A percentile compares a stretch with the other conserved stretches of the same genome.
These are phyloP conservation scores for Ceramica pisi DNA, from an alignment of 2,888 invertebrate species.

Conservation along the genomic window DNA sequence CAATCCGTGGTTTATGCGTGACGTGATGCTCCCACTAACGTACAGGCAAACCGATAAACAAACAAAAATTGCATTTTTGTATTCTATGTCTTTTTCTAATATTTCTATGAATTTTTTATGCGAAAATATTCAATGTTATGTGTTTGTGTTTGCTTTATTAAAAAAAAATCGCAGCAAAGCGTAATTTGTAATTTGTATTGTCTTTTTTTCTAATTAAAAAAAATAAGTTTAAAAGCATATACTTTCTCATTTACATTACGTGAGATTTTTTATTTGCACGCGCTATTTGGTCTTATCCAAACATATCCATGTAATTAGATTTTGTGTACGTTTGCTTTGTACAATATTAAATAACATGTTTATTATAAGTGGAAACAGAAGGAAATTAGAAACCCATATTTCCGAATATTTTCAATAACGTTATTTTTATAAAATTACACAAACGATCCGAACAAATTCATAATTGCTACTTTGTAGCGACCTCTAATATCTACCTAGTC, in stretches of 20 bases:
- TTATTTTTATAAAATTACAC: constrained; percentile 27
- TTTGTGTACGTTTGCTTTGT: background rate
- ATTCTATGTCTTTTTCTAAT: too few relatives aligned
- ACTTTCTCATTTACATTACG: background rate
- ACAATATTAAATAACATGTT: background rate
- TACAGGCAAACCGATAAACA: too few relatives aligned
- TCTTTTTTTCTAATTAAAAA: too few relatives aligned
- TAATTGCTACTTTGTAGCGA: constrained; percentile 62
- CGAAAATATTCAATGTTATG: too few relatives aligned
- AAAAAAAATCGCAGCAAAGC: background rate
- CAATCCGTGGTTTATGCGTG: too few relatives aligned
- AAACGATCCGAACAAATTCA: constrained; percentile 39
- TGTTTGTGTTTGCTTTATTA: too few relatives aligned
- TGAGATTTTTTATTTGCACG: constrained; percentile 1
- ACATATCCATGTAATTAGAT: background rate
- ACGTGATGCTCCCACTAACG: too few relatives aligned
- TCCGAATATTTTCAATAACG: constrained; percentile 38
- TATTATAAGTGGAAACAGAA: constrained; percentile 17
- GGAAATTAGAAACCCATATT: constrained; percentile 8
- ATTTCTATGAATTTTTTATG: too few relatives aligned
- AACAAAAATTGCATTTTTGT: too few relatives aligned
- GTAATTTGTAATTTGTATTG: background rate
- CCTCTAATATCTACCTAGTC: constrained; percentile 71
- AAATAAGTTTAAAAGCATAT: background rate
- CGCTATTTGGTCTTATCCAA: background rate